phyloP scores from a whole-genome alignment of 2,888 invertebrate genomes.

The Drosophila subquinaria region DNA sequence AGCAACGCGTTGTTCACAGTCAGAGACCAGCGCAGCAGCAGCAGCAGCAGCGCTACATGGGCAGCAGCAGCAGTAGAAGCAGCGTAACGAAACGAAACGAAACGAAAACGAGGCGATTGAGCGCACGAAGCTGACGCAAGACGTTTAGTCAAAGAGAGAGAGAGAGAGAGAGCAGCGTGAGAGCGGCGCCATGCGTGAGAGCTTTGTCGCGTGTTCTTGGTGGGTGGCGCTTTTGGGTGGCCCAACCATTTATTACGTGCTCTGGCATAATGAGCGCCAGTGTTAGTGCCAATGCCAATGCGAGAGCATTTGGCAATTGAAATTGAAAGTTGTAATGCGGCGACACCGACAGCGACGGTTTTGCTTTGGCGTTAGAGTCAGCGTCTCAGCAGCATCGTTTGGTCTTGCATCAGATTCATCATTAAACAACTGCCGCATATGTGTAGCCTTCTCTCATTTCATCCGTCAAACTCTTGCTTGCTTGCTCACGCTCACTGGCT shows the following conservation, averaged over 20 bases:
- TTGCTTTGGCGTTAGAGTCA: slow-evolving; percentile 1
- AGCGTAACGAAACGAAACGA: slow-evolving; percentile 58
- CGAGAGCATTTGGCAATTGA: slow-evolving; percentile 73
- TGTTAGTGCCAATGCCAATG: slow-evolving; percentile 15
- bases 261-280: slow-evolving; percentile 50
- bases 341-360: slow-evolving; percentile 20
- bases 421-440: slow-evolving; percentile 46
- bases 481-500: background rate
- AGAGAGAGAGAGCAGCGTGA: slow-evolving; percentile 10
- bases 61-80: slow-evolving; percentile 37
- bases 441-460: slow-evolving; percentile 15
- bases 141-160: slow-evolving; percentile 21
- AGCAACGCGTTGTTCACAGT: slow-evolving; percentile 50
- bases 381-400: slow-evolving; percentile 14
- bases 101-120: slow-evolving; percentile 57
- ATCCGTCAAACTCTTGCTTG: slow-evolving; percentile 8
- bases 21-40: slow-evolving; percentile 51
- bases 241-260: slow-evolving; percentile 40
- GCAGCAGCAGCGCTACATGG: slow-evolving; percentile 20
- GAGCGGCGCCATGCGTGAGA: slow-evolving; percentile 58
- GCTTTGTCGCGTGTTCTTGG: slow-evolving; percentile 50
- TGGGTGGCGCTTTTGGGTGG: slow-evolving; percentile 52
- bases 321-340: slow-evolving; percentile 74
- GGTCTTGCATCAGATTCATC: slow-evolving; percentile 49
- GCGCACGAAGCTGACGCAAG: slow-evolving; percentile 48